Conservation (phyloP, 2,888 invertebrate genomes). For the Hypolimnas misippus region DNA sequence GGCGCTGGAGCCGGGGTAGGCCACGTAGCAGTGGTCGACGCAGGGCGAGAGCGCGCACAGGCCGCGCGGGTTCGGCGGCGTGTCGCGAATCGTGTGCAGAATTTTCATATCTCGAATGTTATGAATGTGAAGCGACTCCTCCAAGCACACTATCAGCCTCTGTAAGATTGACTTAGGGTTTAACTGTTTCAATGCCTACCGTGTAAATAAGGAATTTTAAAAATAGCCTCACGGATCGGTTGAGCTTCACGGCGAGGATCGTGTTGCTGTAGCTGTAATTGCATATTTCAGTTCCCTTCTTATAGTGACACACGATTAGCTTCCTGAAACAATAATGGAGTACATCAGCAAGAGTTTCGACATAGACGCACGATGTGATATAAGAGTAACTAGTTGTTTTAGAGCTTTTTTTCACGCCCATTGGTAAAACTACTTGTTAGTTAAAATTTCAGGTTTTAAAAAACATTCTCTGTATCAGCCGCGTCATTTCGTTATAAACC, state of each 20-base stretch:
- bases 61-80: slow-evolving; percentile 97
- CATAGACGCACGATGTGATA: background rate
- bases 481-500: too few relatives aligned
- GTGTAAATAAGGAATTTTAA: too few relatives aligned
- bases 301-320: slow-evolving; percentile 98
- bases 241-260: slow-evolving; percentile 97
- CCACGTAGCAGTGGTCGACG: slow-evolving; percentile 96
- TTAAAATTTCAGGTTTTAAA: too few relatives aligned
- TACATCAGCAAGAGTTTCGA: background rate
- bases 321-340: slow-evolving; percentile 71
- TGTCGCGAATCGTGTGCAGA: slow-evolving; percentile 98
- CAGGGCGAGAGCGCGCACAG: slow-evolving; percentile 95
- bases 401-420: too few relatives aligned
- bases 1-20: slow-evolving; percentile 97
- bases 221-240: slow-evolving; percentile 95
- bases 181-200: background rate
- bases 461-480: too few relatives aligned
- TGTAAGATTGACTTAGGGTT: background rate
- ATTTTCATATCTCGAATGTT: slow-evolving; percentile 99
- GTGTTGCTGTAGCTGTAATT: slow-evolving; percentile 98
- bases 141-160: slow-evolving; percentile 98
- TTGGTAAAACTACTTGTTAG: too few relatives aligned
- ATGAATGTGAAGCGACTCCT: slow-evolving; percentile 99
- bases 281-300: slow-evolving; percentile 98
- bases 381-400: too few relatives aligned